Evolutionary conservation across 2,888 invertebrate genomes (phyloP).

Genomic region (Biston betularia): DNA sequence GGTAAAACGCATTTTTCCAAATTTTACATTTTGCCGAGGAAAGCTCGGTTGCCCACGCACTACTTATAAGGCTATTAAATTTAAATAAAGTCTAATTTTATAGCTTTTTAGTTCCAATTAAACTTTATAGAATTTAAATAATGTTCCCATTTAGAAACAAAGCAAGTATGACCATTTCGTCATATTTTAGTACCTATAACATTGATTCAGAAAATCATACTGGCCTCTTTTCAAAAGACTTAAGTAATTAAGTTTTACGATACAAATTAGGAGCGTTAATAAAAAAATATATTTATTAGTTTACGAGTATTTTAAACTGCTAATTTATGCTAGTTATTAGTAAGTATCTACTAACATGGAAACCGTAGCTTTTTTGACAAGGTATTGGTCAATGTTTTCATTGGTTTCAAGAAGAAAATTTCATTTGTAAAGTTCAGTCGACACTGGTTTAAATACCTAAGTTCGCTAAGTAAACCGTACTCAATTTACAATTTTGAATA

Average conservation of each 20-base stretch:
- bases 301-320: conserved; percentile 7
- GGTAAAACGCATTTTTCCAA: too few species aligned
- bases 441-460: too few species aligned
- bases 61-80: too few species aligned
- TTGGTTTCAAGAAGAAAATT: background rate
- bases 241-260: conserved; percentile 11
- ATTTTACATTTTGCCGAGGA: too few species aligned
- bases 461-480: too few species aligned
- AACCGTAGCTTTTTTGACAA: background rate
- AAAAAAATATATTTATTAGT: conserved; percentile 1
- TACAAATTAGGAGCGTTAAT: conserved; percentile 7
- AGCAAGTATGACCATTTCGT: background rate
- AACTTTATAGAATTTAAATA: too few species aligned
- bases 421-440: too few species aligned
- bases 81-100: too few species aligned
- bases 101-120: too few species aligned
- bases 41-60: too few species aligned
- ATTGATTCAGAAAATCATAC: background rate
- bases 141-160: background rate
- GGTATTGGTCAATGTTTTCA: background rate
- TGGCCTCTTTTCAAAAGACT: background rate
- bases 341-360: background rate
- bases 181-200: background rate
- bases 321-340: conserved; percentile 4
- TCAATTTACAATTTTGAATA: too few species aligned